Conservation (phyloP, 2,888 invertebrate species). For the Thymelicus lineola region DNA sequence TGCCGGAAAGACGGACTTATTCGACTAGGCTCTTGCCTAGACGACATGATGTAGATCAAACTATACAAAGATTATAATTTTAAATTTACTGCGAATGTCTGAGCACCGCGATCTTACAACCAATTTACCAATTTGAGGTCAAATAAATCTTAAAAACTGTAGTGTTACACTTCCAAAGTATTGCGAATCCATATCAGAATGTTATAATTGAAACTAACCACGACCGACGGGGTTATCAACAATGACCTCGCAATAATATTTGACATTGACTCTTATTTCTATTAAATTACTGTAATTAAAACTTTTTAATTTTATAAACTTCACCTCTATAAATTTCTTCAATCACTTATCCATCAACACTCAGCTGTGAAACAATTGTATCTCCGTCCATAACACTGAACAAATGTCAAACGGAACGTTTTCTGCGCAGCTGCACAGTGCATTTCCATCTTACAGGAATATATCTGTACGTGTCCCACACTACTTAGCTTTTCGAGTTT, state of each 20-base stretch:
- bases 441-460: slow-evolving; percentile 46
- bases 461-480: slow-evolving; percentile 39
- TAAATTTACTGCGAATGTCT: slow-evolving; percentile 30
- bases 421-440: slow-evolving; percentile 50
- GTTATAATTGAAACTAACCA: neutral
- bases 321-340: neutral
- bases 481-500: slow-evolving; percentile 40
- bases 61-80: slow-evolving; percentile 32
- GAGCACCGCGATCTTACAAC: slow-evolving; percentile 8
- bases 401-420: slow-evolving; percentile 32
- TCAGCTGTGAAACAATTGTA: slow-evolving; percentile 18
- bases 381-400: slow-evolving; percentile 28
- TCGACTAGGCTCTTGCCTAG: slow-evolving; percentile 1
- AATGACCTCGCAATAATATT: slow-evolving; percentile 2
- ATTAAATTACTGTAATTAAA: neutral
- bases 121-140: slow-evolving; percentile 5
- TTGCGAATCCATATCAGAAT: neutral
- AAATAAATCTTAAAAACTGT: neutral
- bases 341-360: neutral
- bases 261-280: neutral
- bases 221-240: neutral
- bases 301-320: neutral
- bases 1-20: slow-evolving; percentile 1
- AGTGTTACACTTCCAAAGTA: neutral
- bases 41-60: neutral